Conservation (phyloP, 2,888 invertebrate genomes). For the Eurytoma adleriae region DNA sequence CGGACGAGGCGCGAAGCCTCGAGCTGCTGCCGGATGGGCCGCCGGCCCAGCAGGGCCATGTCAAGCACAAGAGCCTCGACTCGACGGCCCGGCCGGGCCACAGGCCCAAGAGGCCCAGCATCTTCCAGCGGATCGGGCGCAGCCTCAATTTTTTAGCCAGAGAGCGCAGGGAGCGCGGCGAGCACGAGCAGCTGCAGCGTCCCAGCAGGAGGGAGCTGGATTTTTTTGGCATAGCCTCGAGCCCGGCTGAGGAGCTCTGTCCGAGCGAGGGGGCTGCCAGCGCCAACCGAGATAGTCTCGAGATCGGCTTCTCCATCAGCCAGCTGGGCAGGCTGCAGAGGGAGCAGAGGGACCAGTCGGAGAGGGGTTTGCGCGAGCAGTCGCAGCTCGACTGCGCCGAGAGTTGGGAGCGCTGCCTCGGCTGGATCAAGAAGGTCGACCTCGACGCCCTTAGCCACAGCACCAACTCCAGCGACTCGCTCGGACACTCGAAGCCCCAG, state of each 20-base stretch:
- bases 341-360: conserved; percentile 62
- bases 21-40: conserved; percentile 64
- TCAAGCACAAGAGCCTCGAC: conserved; percentile 66
- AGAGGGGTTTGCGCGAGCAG: conserved; percentile 15
- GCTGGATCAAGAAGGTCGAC: conserved; percentile 66
- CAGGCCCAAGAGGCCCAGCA: conserved; percentile 38
- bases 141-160: conserved; percentile 70
- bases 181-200: conserved; percentile 47
- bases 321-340: conserved; percentile 65
- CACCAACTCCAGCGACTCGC: conserved; percentile 66
- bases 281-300: conserved; percentile 67
- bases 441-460: conserved; percentile 65
- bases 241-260: conserved; percentile 32
- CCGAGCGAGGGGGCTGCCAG: conserved; percentile 46
- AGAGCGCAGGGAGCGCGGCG: conserved; percentile 61
- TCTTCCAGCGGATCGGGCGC: conserved; percentile 68
- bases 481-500: conserved; percentile 67
- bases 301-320: conserved; percentile 69
- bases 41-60: conserved; percentile 57
- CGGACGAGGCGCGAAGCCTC: conserved; percentile 65
- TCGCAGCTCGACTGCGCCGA: conserved; percentile 58
- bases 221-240: conserved; percentile 47
- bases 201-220: conserved; percentile 48
- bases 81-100: conserved; percentile 55
- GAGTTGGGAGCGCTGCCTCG: conserved; percentile 62